A percentile compares a stretch with the other conserved stretches of the same genome.
phyloP scores from a whole-genome alignment of 2,797 vertebrate species.

The Fringilla coelebs region DNA sequence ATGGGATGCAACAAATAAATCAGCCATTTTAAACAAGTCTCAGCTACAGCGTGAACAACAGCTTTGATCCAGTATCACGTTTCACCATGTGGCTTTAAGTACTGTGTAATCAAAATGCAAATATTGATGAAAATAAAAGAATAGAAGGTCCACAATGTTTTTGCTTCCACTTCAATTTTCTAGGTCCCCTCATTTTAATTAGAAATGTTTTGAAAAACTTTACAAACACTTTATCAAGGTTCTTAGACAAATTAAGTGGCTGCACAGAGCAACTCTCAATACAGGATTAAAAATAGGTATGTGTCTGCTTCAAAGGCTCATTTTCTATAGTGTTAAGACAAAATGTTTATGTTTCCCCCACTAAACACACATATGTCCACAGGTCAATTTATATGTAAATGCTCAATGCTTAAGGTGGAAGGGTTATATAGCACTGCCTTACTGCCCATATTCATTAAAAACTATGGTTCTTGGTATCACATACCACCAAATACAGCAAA shows the following conservation, averaged over 20 bases:
- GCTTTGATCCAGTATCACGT: constrained; percentile 59
- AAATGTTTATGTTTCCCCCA: background rate
- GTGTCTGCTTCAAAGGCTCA: background rate
- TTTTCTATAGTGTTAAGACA: background rate
- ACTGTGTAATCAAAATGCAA: constrained; percentile 64
- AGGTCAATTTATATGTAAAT: background rate
- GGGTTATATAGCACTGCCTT: background rate
- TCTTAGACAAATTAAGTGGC: constrained; percentile 48
- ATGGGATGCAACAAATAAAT: background rate
- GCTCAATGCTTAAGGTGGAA: background rate
- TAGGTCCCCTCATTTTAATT: constrained; percentile 48
- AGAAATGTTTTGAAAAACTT: constrained; percentile 65
- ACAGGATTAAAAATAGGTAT: background rate
- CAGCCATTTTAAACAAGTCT: constrained; percentile 16
- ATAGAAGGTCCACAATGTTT: background rate
- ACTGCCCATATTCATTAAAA: background rate
- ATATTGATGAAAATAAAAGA: constrained; percentile 70
- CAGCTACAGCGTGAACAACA: background rate
- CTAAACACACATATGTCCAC: background rate
- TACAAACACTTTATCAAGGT: constrained; percentile 47
- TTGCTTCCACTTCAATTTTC: constrained; percentile 56
- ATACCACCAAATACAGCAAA: background rate
- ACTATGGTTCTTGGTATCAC: background rate
- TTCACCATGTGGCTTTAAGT: constrained; percentile 58
- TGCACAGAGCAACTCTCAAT: constrained; percentile 4